A percentile compares a stretch with the other conserved stretches of the same genome.
Conservation (phyloP, 2,888 invertebrate genomes). For the Anthoptus insignis region DNA sequence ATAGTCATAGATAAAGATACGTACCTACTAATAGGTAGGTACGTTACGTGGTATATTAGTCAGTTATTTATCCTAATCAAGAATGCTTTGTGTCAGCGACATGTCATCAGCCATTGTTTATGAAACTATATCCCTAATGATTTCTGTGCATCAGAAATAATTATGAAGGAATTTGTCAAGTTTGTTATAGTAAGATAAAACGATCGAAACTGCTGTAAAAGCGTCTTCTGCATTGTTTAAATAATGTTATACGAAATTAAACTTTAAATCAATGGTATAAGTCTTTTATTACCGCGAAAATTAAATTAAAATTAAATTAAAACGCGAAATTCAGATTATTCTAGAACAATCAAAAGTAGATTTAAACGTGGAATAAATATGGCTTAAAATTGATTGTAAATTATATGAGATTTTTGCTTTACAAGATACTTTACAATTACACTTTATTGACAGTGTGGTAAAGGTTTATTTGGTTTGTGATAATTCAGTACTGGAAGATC, state of each 20-base stretch:
- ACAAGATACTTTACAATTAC: not conserved
- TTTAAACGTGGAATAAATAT: slow-evolving; percentile 5
- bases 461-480: not conserved
- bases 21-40: too few species aligned
- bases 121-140: slow-evolving; percentile 60
- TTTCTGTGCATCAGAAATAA: slow-evolving; percentile 62
- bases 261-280: slow-evolving; percentile 2
- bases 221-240: slow-evolving; percentile 58
- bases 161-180: slow-evolving; percentile 65
- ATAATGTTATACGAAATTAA: not conserved
- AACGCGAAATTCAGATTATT: too few species aligned
- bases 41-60: not conserved
- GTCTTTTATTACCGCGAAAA: not conserved
- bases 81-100: slow-evolving; percentile 3
- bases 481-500: not conserved
- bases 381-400: slow-evolving; percentile 8
- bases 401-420: not conserved
- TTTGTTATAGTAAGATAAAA: slow-evolving; percentile 71
- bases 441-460: not conserved
- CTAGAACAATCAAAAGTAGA: not conserved
- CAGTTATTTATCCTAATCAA: not conserved
- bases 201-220: slow-evolving; percentile 63
- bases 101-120: slow-evolving; percentile 56
- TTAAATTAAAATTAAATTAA: not conserved
- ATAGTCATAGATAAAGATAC: too few species aligned